Conservation (phyloP, 2,113 vertebrate genomes). For the Oncorhynchus gorbuscha region DNA sequence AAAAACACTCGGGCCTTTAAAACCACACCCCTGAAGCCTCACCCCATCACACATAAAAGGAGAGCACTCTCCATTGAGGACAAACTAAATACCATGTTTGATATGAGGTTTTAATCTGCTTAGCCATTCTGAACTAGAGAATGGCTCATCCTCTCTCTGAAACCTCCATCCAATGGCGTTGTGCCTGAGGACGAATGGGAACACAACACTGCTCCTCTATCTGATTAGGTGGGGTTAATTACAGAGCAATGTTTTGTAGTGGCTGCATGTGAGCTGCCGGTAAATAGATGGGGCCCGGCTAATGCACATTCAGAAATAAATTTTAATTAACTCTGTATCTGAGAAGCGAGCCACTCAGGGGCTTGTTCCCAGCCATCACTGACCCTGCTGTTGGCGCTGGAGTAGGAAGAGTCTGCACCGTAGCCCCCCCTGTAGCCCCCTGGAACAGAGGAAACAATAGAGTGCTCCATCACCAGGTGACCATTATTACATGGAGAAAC, state of each 20-base stretch:
- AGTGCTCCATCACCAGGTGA: constrained; percentile 38
- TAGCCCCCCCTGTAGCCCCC: constrained; percentile 31
- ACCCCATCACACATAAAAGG: constrained; percentile 71
- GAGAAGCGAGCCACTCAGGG: constrained; percentile 62
- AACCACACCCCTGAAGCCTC: constrained; percentile 64
- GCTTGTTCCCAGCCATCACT: constrained; percentile 62
- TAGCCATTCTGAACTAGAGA: constrained; percentile 78
- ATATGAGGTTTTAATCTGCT: constrained; percentile 80
- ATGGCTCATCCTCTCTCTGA: constrained; percentile 72
- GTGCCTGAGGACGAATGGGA: constrained; percentile 74
- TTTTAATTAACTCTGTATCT: constrained; percentile 76
- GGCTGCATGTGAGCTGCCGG: constrained; percentile 74
- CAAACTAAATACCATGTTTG: constrained; percentile 73
- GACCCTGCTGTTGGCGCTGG: constrained; percentile 55
- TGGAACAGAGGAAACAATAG: constrained; percentile 31
- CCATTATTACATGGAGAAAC: constrained; percentile 29
- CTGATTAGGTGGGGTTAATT: constrained; percentile 83
- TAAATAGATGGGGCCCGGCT: constrained; percentile 76
- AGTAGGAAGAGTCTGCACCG: constrained; percentile 47
- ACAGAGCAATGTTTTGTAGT: constrained; percentile 77
- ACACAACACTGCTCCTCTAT: constrained; percentile 72
- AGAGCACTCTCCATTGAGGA: constrained; percentile 73
- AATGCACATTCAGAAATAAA: constrained; percentile 76
- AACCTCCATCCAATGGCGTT: constrained; percentile 69
- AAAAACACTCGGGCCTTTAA: too few relatives aligned